Percentiles rank a stretch among this genome's conserved stretches.
Evolutionary conservation across 2,797 vertebrate genomes (phyloP).

Genomic region (Sebastes goodei): DNA sequence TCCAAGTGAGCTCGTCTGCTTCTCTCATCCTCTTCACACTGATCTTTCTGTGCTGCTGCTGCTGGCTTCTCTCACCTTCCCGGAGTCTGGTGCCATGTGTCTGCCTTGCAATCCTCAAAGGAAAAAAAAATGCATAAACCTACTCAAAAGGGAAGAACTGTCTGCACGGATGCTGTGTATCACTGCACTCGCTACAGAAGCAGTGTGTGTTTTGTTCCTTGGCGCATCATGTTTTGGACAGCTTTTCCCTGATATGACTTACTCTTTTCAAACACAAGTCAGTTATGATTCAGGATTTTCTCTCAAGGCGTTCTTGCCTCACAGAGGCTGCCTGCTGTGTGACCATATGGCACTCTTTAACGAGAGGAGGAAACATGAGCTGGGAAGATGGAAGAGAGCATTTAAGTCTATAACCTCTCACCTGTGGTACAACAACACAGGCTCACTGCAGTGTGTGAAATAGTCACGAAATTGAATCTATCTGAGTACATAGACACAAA

Average conservation of each 20-base stretch:
- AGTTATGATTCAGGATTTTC: constrained; percentile 54
- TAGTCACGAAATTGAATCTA: no score
- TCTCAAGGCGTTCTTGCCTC: constrained; percentile 48
- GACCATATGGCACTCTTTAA: constrained; percentile 74
- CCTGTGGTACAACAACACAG: background rate
- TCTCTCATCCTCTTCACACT: constrained; percentile 7
- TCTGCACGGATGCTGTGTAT: background rate
- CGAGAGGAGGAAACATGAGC: constrained; percentile 27
- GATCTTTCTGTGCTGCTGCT: background rate
- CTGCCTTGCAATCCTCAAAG: background rate
- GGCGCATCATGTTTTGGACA: background rate
- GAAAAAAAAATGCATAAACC: background rate
- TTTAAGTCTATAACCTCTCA: constrained; percentile 12
- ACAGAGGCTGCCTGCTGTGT: constrained; percentile 67
- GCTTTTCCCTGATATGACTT: constrained; percentile 30
- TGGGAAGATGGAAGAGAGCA: background rate
- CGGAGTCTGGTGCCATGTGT: background rate
- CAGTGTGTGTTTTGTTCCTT: background rate
- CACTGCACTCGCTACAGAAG: background rate
- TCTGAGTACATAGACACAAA: no score
- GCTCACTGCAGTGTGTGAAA: no score
- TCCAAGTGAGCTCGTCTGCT: background rate
- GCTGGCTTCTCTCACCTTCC: background rate
- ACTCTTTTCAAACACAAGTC: constrained; percentile 55
- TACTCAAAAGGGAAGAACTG: background rate